Base-by-base conservation (phyloP, 1,140 invertebrate genomes). In the Leptoteleia sp. region DNA sequence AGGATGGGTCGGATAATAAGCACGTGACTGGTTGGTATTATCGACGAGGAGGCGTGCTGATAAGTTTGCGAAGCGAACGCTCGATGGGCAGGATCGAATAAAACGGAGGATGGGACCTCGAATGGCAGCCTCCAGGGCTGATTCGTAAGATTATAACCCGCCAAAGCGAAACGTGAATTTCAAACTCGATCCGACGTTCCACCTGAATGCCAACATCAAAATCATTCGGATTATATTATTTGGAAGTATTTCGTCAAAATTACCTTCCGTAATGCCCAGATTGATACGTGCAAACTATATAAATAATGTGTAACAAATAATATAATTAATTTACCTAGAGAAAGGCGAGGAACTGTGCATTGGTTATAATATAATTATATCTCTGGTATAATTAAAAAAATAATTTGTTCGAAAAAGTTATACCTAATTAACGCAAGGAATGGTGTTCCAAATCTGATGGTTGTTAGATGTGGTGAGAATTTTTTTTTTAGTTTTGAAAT, bases 101-200 rank as follows among this genome's bases (percentile, higher is more conserved):
- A 65, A 57, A 50, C 33, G 55, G 8, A 55, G 55, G 37, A 17
- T 38, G 42, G 37, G 15, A 43, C 54, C 59, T 25, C 37, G 54
- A 61, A 47, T 62, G 35, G 31, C 57, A 48, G 52, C 62, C 79
- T 47, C 37, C 43, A 16, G 64, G 79, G 76, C 61, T 77, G 64
- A 81, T 77, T 71, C 72, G 72, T 40, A 77, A 81, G 50, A 72
- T 80, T 80, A 73, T 68, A 80, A 57, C 79, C 57, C 57, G 29
- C 47, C 25, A 50, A 62, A 55, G 47, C 31, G 40, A 72, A 37
- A 48, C 47, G 40, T 72, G 48, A 33, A 54, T 61, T 71, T 62
- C 29, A 43, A 68, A 47, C 48, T 38, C 57, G 54, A 61, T 31
- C 48, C 40, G 38, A 35, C 64, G 29, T 42, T 22, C 16, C 45